Evolutionary conservation across 2,113 vertebrate genomes (phyloP).

Genomic region (Rostratula benghalensis): DNA sequence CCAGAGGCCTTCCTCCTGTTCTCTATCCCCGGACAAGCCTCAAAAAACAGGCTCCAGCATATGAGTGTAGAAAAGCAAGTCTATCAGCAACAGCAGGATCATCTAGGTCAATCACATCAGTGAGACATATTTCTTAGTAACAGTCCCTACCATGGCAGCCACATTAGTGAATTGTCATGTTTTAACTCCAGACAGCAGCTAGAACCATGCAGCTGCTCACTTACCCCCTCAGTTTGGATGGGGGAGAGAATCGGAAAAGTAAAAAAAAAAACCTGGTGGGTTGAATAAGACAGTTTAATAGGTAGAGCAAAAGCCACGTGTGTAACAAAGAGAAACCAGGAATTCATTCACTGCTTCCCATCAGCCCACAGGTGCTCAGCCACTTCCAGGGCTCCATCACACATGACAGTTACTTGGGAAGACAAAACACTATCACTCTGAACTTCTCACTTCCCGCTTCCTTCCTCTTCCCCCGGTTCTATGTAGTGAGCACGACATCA

Average conservation of each 20-base stretch:
- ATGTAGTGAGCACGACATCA: background rate
- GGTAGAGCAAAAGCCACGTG: background rate
- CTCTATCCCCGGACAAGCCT: background rate
- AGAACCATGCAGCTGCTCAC: background rate
- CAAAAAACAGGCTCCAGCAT: background rate
- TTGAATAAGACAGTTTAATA: background rate
- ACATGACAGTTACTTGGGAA: background rate
- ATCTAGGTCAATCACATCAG: background rate
- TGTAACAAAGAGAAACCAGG: background rate
- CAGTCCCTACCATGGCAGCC: background rate
- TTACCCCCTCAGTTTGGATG: background rate
- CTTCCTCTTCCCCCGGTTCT: background rate
- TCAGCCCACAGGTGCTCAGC: background rate
- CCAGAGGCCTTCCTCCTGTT: background rate
- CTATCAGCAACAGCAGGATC: background rate
- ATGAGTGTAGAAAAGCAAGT: background rate
- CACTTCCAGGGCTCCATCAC: background rate
- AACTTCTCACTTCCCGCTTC: background rate
- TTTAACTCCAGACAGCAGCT: background rate
- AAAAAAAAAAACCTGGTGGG: background rate
- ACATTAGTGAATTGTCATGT: background rate
- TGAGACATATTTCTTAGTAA: background rate
- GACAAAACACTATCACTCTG: background rate
- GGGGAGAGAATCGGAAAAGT: background rate
- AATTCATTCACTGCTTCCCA: background rate